These are phyloP conservation scores for Lasius platythorax DNA, from an alignment of 2,888 invertebrate species.

Conservation along the genomic window DNA sequence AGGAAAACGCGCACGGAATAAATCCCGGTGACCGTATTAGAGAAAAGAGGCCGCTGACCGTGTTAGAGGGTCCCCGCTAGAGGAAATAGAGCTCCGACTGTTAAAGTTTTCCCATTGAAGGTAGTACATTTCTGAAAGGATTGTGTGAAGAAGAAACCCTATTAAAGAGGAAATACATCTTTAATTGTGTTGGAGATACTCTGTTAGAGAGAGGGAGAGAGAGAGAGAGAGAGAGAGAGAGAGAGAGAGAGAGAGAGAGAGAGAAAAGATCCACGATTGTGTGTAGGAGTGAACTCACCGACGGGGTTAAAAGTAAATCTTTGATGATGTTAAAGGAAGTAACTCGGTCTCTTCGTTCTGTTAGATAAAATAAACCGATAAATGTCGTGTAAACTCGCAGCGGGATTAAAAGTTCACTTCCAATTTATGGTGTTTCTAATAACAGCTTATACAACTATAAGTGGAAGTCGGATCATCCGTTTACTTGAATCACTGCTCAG, in stretches of 20 bases:
- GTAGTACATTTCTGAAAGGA: neutral
- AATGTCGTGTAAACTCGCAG: neutral
- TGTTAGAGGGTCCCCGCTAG: neutral
- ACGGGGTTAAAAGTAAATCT: neutral
- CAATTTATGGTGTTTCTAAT: neutral
- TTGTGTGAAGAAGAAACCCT: neutral
- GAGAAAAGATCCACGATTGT: neutral
- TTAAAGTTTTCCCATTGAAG: neutral
- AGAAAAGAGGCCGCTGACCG: conserved; percentile 33
- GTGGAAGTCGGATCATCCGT: neutral
- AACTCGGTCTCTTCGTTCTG: neutral
- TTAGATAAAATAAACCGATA: neutral
- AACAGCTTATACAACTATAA: neutral
- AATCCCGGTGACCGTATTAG: conserved; percentile 34
- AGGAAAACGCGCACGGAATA: conserved; percentile 33
- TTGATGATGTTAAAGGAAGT: neutral
- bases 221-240: neutral
- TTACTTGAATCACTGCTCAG: conserved; percentile 31
- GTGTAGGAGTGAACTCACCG: neutral
- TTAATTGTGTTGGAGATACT: neutral
- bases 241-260: neutral
- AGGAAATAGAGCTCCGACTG: neutral
- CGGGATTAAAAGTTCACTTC: neutral
- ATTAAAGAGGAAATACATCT: neutral
- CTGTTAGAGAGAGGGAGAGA: neutral